Base-by-base conservation (phyloP, 2,888 invertebrate genomes). In the Patella caerulea region DNA sequence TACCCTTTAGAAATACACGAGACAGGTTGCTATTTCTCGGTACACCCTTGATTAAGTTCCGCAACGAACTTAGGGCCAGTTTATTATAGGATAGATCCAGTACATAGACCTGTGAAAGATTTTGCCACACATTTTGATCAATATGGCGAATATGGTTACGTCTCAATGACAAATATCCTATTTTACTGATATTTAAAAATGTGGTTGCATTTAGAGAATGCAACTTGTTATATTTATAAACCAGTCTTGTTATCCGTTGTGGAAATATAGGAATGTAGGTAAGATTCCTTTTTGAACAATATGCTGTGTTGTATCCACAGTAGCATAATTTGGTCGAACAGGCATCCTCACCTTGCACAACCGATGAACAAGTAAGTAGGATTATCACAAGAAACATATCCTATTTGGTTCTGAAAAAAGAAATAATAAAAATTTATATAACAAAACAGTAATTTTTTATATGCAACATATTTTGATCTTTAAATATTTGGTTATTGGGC, bases 241-340 rank as follows among this genome's bases (percentile, higher is more conserved):
- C 14, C 65, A 65, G 24, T 12, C 12, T 5, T 65, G 12, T 9
- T 12, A 65, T 65, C 11, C 24, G 14, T 24, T 14, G 2, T 24
- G 65, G 65, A 65, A 65, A 65, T 9, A 3, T 19, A 65, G 65
- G 65, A 24, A 65, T 65, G 65, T 65, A 65, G 19, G 65, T 65
- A 24, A 65, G 24, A 24, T 4, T 65, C 24, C 24, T 17, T 14
- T 65, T 2, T 19, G 4, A 24, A 19, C 65, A 65, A 4, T 11
- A 19, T 24, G 65, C 65, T 9, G 45, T 45, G 45, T 45, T 45
- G 45, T 45, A 45, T 45, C 45, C 45, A 45, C 45, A 45, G 45
- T 5, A 9, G 9, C 45, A 45, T 45, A 45, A 45, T 9, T 45
- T 45, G 45, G 45, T 45, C 7, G 45, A 45, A 45, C 45, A 45